Conservation (phyloP, 2,113 vertebrate species). For the Pipa parva region DNA sequence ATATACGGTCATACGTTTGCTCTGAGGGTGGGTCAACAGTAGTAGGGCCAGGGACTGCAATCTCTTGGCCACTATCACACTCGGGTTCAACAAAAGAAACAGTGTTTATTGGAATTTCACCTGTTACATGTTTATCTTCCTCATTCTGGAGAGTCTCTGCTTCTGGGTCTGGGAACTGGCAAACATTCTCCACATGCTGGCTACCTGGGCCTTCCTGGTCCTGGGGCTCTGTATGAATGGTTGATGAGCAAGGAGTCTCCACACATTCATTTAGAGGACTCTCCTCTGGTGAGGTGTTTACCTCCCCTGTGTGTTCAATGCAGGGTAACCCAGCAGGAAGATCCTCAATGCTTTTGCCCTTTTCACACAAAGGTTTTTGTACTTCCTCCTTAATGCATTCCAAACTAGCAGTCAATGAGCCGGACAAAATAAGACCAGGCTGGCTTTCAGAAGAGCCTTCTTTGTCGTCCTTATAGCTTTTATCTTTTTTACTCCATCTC, state of each 20-base stretch:
- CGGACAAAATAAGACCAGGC: constrained; percentile 55
- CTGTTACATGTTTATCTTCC: constrained; percentile 64
- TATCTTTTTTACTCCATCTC: constrained; percentile 73
- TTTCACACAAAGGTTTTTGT: constrained; percentile 58
- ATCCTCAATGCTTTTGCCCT: constrained; percentile 50
- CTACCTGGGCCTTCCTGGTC: constrained; percentile 37
- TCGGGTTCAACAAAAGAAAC: constrained; percentile 61
- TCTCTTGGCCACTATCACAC: constrained; percentile 61
- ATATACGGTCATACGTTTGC: constrained; percentile 77
- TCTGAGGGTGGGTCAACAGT: constrained; percentile 87
- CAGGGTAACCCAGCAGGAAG: constrained; percentile 47
- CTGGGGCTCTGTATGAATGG: constrained; percentile 40
- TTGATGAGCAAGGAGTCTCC: constrained; percentile 28
- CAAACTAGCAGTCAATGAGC: constrained; percentile 81
- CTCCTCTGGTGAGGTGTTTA: constrained; percentile 44
- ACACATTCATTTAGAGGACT: constrained; percentile 36
- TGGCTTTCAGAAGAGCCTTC: constrained; percentile 57
- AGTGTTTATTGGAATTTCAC: constrained; percentile 62
- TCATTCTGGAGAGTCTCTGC: constrained; percentile 50
- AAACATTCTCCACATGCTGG: constrained; percentile 20
- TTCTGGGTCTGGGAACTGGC: constrained; percentile 41
- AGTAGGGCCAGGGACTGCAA: constrained; percentile 70
- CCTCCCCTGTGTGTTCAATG: constrained; percentile 49
- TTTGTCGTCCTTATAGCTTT: constrained; percentile 60
- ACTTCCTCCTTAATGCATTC: constrained; percentile 75